A percentile compares a stretch with the other conserved stretches of the same genome.
Conservation (phyloP, 2,888 invertebrate genomes). For the Harpalus rufipes region DNA sequence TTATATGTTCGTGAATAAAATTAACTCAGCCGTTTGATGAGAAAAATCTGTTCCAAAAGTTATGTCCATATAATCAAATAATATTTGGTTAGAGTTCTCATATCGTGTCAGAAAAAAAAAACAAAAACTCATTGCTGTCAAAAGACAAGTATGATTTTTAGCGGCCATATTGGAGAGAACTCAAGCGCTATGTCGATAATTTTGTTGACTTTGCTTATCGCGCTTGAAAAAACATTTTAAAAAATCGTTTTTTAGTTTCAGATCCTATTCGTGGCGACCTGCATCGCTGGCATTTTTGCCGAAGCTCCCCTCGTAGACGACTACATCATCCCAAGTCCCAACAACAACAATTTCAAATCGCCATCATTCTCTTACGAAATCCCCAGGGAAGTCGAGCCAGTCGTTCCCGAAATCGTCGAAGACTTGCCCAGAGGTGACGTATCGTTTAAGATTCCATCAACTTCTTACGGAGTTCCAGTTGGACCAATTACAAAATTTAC, state of each 20-base stretch:
- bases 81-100: no score
- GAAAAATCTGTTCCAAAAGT: no score
- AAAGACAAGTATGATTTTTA: no score
- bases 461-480: conserved; percentile 33
- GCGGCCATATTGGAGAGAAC: no score
- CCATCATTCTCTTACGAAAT: not conserved
- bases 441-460: conserved; percentile 25
- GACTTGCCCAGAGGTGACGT: not conserved
- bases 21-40: no score
- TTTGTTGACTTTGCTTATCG: no score
- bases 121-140: no score
- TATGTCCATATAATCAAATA: no score
- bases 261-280: conserved; percentile 11
- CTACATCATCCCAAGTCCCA: not conserved
- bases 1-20: no score
- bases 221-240: no score
- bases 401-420: not conserved
- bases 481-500: not conserved
- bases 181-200: no score
- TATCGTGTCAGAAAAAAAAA: no score
- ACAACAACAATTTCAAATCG: not conserved
- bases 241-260: conserved; percentile 9
- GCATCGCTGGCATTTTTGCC: conserved; percentile 5
- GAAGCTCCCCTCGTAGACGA: conserved; percentile 9
- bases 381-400: conserved; percentile 1